phyloP scores from a whole-genome alignment of 2,797 vertebrate species.

The Etheostoma perlongum region DNA sequence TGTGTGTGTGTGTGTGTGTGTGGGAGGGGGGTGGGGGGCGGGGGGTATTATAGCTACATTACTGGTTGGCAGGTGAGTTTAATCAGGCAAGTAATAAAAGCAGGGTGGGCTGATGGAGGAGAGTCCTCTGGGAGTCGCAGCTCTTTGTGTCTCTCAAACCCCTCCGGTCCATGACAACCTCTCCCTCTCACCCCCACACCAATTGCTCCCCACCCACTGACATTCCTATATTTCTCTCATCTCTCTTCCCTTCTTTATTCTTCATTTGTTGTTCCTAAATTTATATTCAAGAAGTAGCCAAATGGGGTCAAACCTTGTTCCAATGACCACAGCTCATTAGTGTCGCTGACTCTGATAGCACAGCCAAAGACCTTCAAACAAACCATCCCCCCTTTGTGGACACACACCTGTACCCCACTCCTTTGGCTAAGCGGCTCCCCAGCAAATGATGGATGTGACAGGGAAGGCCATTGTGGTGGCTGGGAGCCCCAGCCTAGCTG shows the following conservation, averaged over 20 bases:
- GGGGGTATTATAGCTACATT: constrained; percentile 65
- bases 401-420: constrained; percentile 53
- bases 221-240: constrained; percentile 9
- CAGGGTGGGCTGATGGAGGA: constrained; percentile 70
- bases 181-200: constrained; percentile 43
- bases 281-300: constrained; percentile 2
- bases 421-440: constrained; percentile 12
- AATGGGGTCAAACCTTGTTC: background rate
- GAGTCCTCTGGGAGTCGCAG: constrained; percentile 67
- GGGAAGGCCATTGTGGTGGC: constrained; percentile 51
- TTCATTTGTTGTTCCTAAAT: constrained; percentile 3
- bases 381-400: constrained; percentile 10
- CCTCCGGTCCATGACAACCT: constrained; percentile 49
- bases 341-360: constrained; percentile 4
- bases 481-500: constrained; percentile 58
- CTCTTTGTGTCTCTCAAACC: constrained; percentile 75
- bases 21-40: background rate
- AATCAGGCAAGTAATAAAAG: constrained; percentile 76
- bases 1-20: constrained; percentile 1
- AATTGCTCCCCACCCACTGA: constrained; percentile 13
- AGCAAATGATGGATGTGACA: constrained; percentile 78
- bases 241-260: background rate
- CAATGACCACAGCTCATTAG: background rate
- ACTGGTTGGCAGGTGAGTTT: constrained; percentile 62
- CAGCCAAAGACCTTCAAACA: constrained; percentile 22